Base-by-base conservation (phyloP, 1,140 invertebrate genomes). In the Ips nitidus region DNA sequence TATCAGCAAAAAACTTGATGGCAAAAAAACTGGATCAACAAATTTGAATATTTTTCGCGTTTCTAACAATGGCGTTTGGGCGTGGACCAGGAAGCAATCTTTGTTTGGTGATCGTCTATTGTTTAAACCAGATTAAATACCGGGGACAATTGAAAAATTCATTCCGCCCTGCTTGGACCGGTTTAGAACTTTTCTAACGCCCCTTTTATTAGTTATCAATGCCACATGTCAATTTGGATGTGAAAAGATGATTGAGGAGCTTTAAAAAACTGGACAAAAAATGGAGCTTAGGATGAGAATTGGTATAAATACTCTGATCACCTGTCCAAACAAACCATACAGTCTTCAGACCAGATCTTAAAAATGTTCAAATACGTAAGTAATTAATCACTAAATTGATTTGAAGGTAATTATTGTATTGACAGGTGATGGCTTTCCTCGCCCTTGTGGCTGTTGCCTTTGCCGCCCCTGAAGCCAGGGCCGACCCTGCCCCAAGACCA, bases 341-440 rank as follows among this genome's bases (percentile, higher is more conserved):
- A 50, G 45, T 50, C 1, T 1, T 22, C 22, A 22, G 22, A 50
- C 22, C 3, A 50, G 2, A 6, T 41, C 2, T 2, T 7, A 39
- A 52, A 53, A 52, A 64, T 64, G 52, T 55, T 52, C 47, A 64
- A 53, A 55, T 53, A 52, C 50, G 62, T 52, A 53, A 64, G 47
- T 53, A 41, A 40, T 41, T 58, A 6, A 37, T 45, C 39, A 6
- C 36, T 61, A 1, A 56, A 6, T 43, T 56, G 36, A 56, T 55
- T 56, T 36, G 7, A 56, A 1, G 2, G 1, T 47, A 37, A 47
- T 50, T 66, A 22, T 47, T 39, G 38, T 58, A 1, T 38, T 52
- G 50, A 40, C 40, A 63, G 61, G 2, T 63, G 45, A 52, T 52
- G 45, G 42, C 50, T 39, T 8, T 63, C 1, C 42, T 63, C 4